Evolutionary conservation across 2,888 invertebrate genomes (phyloP).

Genomic region (Ennomos fuscantarius): DNA sequence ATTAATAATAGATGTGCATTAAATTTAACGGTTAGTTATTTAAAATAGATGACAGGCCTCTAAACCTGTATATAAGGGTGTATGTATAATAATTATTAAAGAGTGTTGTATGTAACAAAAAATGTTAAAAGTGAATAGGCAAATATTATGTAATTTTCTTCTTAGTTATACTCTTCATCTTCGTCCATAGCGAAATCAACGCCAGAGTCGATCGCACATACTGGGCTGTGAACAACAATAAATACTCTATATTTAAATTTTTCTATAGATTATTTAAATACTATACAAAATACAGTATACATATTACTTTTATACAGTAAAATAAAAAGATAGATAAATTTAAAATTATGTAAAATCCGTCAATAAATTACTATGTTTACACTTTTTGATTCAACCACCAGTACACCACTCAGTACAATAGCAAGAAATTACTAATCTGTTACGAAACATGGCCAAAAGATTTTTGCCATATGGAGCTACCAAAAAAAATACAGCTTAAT

Average conservation of each 20-base stretch:
- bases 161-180: slow-evolving; percentile 87
- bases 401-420: no score
- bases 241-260: no score
- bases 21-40: slow-evolving; percentile 10
- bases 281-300: no score
- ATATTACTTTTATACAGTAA: slow-evolving; percentile 15
- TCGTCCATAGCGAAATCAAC: slow-evolving; percentile 95
- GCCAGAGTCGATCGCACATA: slow-evolving; percentile 92
- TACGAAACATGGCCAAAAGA: no score
- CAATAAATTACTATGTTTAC: no score
- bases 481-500: no score
- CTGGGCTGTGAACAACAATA: slow-evolving; percentile 86
- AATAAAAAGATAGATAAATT: no score
- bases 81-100: slow-evolving; percentile 10
- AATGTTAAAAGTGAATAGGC: slow-evolving; percentile 4
- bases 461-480: no score
- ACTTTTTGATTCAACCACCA: no score
- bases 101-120: slow-evolving; percentile 19
- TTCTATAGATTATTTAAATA: no score
- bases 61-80: slow-evolving; percentile 1
- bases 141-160: slow-evolving; percentile 2
- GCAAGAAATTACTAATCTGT: no score
- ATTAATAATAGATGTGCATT: slow-evolving; percentile 17
- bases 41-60: slow-evolving; percentile 7
- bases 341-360: no score